These are phyloP conservation scores for Punctoribates punctum DNA, from an alignment of 2,888 invertebrate genomes.

Conservation along the genomic window DNA sequence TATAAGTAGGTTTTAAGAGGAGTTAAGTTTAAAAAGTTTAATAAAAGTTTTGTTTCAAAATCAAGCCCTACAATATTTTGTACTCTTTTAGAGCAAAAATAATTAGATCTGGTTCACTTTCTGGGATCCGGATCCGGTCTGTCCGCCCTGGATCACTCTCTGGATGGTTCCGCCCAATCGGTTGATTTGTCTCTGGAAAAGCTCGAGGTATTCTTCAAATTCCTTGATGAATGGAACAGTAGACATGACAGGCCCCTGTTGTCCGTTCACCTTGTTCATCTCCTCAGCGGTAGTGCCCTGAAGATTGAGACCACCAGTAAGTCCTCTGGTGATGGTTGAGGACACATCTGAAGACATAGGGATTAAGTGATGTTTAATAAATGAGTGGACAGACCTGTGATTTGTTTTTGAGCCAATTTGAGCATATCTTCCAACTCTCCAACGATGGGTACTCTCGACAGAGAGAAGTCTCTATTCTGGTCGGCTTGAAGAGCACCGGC, in stretches of 20 bases:
- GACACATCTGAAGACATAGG: conserved; percentile 19
- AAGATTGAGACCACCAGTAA: neutral
- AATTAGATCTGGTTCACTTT: too few species aligned
- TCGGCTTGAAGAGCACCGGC: neutral
- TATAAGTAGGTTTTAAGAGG: too few species aligned
- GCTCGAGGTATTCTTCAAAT: conserved; percentile 4
- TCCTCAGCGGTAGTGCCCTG: conserved; percentile 7
- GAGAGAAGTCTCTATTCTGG: neutral
- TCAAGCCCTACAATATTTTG: too few species aligned
- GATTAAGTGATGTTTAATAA: neutral
- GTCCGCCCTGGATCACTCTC: neutral
- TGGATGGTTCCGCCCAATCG: conserved; percentile 4
- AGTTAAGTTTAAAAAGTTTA: too few species aligned
- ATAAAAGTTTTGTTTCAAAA: too few species aligned
- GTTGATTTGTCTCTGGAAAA: conserved; percentile 7
- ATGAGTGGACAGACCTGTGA: neutral
- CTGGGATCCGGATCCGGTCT: neutral
- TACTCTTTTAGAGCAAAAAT: too few species aligned
- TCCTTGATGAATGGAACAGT: neutral
- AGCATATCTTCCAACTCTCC: conserved; percentile 7
- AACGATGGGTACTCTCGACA: neutral
- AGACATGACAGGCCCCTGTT: neutral
- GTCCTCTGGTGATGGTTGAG: neutral
- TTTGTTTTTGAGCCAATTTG: conserved; percentile 1
- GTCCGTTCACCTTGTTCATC: neutral